These are phyloP conservation scores for Caenorhabditis tropicalis DNA, from an alignment of 1,140 invertebrate genomes.

Conservation along the genomic window DNA sequence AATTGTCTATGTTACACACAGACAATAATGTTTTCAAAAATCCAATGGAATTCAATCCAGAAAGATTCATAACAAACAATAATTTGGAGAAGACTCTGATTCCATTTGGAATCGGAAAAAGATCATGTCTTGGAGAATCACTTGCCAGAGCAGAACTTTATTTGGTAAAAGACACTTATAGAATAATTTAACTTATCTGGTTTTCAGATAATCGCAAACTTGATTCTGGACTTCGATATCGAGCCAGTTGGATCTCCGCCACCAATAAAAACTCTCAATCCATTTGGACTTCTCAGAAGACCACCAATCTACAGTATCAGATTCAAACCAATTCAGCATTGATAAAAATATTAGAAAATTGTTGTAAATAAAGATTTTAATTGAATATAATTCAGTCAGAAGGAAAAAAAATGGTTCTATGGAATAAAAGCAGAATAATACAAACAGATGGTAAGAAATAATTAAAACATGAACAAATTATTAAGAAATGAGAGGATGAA, in stretches of 20 bases:
- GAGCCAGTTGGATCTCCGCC: not conserved
- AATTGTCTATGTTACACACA: constrained; percentile 33
- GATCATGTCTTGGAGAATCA: constrained; percentile 48
- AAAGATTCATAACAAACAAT: constrained; percentile 1
- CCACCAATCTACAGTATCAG: constrained; percentile 5
- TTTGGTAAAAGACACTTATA: not conserved
- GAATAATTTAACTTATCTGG: not conserved
- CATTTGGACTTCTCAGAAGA: constrained; percentile 20
- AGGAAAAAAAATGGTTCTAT: too few species aligned
- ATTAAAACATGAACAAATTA: too few species aligned
- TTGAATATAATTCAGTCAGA: too few species aligned
- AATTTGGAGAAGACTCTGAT: constrained; percentile 45
- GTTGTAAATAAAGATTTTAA: not conserved
- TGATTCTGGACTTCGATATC: constrained; percentile 44
- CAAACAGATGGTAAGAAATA: too few species aligned
- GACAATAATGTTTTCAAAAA: constrained; percentile 39
- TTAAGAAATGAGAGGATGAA: too few species aligned
- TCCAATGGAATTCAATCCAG: constrained; percentile 42
- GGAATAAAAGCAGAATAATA: too few species aligned
- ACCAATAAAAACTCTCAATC: not conserved
- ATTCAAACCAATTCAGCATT: not conserved
- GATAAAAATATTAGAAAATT: not conserved
- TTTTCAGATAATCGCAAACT: constrained; percentile 31
- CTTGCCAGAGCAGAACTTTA: constrained; percentile 53
- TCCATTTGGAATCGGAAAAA: constrained; percentile 49